These are phyloP conservation scores for Cydia fagiglandana DNA, from an alignment of 1,140 invertebrate species.

Conservation along the genomic window DNA sequence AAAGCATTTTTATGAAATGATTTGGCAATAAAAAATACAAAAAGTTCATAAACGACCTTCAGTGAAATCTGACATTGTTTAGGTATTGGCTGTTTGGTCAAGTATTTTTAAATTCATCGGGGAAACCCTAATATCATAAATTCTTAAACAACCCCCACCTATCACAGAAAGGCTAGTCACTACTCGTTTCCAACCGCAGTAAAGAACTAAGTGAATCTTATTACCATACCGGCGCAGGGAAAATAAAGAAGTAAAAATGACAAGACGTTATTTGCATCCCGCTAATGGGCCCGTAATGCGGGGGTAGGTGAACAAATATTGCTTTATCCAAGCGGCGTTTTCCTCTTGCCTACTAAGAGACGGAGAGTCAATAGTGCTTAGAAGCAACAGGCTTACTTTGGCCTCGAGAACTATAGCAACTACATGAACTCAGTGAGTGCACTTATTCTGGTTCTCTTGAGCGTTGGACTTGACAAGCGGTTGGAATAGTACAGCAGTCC, in stretches of 20 bases:
- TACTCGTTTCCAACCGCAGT: conserved; percentile 37
- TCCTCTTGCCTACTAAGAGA: background rate
- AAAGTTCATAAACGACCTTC: too few relatives aligned
- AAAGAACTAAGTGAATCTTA: conserved; percentile 47
- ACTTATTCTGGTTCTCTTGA: background rate
- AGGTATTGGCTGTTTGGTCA: background rate
- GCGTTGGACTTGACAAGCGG: background rate
- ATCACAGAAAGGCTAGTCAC: conserved; percentile 34
- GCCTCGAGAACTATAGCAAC: background rate
- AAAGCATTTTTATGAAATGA: background rate
- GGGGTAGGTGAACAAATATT: conserved; percentile 79
- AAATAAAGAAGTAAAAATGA: conserved; percentile 78
- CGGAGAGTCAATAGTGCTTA: background rate
- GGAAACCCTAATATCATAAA: background rate
- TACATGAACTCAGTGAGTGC: background rate
- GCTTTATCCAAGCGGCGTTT: conserved; percentile 61
- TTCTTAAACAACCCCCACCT: background rate
- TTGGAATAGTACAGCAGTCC: conserved; percentile 43
- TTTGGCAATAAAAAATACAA: too few relatives aligned
- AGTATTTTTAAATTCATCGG: background rate
- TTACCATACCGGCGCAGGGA: conserved; percentile 58
- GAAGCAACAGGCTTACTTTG: background rate
- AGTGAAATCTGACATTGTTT: too few relatives aligned
- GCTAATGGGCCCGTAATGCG: conserved; percentile 77
- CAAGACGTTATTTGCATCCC: conserved; percentile 79